Conservation (phyloP, 2,797 vertebrate genomes). For the Scyliorhinus canicula region DNA sequence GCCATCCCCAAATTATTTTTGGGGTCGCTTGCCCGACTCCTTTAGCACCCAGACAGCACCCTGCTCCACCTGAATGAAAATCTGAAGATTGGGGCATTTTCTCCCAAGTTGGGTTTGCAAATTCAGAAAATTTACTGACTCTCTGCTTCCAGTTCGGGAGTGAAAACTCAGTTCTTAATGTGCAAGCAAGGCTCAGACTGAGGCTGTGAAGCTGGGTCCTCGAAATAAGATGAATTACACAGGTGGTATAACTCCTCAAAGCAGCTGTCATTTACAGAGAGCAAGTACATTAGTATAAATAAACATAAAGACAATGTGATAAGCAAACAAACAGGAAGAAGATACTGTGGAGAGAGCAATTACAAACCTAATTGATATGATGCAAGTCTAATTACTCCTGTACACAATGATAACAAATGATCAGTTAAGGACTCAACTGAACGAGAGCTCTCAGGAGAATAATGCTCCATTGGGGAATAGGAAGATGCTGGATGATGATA, state of each 20-base stretch:
- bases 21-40: no score
- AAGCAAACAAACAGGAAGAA: constrained; percentile 12
- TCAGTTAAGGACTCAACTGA: neutral
- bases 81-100: no score
- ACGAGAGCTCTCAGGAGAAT: constrained; percentile 22
- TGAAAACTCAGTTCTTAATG: no score
- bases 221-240: neutral
- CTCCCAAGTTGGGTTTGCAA: no score
- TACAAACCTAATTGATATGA: constrained; percentile 8
- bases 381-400: constrained; percentile 10
- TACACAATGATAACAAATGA: neutral
- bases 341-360: neutral
- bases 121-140: no score
- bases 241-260: neutral
- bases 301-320: constrained; percentile 14
- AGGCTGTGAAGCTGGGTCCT: neutral
- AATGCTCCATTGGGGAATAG: neutral
- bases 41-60: no score
- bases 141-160: no score
- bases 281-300: neutral
- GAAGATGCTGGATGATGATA: neutral
- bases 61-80: no score
- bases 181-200: neutral
- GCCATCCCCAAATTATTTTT: no score
- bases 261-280: neutral